phyloP scores from a whole-genome alignment of 37 sponge, comb jelly and placozoan genomes.

The Hormiphora californensis region DNA sequence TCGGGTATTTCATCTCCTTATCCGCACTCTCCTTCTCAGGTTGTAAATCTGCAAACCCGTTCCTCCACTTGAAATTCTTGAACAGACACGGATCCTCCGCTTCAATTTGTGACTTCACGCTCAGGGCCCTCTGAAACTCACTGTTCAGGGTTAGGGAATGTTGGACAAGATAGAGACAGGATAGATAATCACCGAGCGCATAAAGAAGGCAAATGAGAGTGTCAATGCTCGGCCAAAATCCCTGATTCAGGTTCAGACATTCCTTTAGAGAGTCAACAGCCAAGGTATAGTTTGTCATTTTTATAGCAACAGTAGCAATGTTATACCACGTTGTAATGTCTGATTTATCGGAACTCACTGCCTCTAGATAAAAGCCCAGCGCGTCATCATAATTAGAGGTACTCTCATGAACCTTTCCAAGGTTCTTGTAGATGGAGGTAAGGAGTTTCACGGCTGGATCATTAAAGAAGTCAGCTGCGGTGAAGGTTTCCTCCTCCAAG shows the following conservation, averaged over 20 bases:
- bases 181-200: slow-evolving; percentile 32
- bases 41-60: slow-evolving; percentile 2
- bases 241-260: slow-evolving; percentile 18
- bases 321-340: slow-evolving; percentile 47
- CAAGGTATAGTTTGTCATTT: slow-evolving; percentile 26
- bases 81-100: slow-evolving; percentile 34
- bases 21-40: neutral
- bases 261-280: slow-evolving; percentile 33
- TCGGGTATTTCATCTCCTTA: slow-evolving; percentile 14
- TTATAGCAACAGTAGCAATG: slow-evolving; percentile 35
- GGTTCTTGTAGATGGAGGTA: slow-evolving; percentile 48
- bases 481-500: slow-evolving; percentile 30
- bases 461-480: slow-evolving; percentile 42
- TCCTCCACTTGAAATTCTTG: slow-evolving; percentile 39
- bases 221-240: slow-evolving; percentile 50
- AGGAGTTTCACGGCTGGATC: slow-evolving; percentile 36
- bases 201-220: slow-evolving; percentile 43
- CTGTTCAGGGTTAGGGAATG: slow-evolving; percentile 7
- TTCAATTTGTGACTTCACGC: slow-evolving; percentile 37
- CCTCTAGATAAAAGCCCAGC: slow-evolving; percentile 15
- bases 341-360: slow-evolving; percentile 40
- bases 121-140: slow-evolving; percentile 20
- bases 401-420: slow-evolving; percentile 45
- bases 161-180: slow-evolving; percentile 16
- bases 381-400: slow-evolving; percentile 44